Conservation (phyloP, 1,140 invertebrate genomes). For the Limonius californicus region DNA sequence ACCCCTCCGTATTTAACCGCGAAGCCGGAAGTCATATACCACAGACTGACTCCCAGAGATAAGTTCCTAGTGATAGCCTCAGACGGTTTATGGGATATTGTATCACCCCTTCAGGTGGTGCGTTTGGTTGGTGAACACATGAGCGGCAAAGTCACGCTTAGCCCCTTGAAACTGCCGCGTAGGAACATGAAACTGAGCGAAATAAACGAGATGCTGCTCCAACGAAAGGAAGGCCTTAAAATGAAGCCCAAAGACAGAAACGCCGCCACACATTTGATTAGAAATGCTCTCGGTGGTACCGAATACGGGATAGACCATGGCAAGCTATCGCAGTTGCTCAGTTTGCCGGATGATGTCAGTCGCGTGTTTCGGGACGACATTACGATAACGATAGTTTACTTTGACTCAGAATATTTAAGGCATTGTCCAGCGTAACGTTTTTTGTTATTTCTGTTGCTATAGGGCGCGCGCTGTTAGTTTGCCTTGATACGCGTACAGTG, state of each 20-base stretch:
- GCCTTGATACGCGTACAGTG: too few relatives aligned
- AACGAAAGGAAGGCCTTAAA: slow-evolving; percentile 71
- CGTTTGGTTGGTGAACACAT: slow-evolving; percentile 90
- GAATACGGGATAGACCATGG: slow-evolving; percentile 86
- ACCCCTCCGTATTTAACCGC: slow-evolving; percentile 97
- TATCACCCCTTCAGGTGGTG: slow-evolving; percentile 70
- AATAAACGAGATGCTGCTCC: slow-evolving; percentile 70
- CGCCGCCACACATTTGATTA: slow-evolving; percentile 89
- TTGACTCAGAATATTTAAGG: slow-evolving; percentile 81
- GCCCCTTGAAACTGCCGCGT: slow-evolving; percentile 68
- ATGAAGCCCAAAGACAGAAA: slow-evolving; percentile 85
- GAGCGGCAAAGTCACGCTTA: slow-evolving; percentile 81
- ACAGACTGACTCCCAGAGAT: slow-evolving; percentile 79
- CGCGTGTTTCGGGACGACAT: slow-evolving; percentile 89
- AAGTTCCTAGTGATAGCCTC: slow-evolving; percentile 95
- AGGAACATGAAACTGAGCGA: slow-evolving; percentile 72
- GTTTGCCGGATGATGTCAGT: slow-evolving; percentile 76
- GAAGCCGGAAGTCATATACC: slow-evolving; percentile 80
- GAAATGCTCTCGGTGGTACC: slow-evolving; percentile 87
- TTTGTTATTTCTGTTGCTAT: too few relatives aligned
- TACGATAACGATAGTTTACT: slow-evolving; percentile 83
- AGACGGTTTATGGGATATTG: slow-evolving; percentile 96
- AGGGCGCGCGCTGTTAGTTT: too few relatives aligned
- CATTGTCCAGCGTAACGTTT: slow-evolving; percentile 57
- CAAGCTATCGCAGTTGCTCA: slow-evolving; percentile 81